Base-by-base conservation (phyloP, 2,888 invertebrate species). In the Cephus spinipes region DNA sequence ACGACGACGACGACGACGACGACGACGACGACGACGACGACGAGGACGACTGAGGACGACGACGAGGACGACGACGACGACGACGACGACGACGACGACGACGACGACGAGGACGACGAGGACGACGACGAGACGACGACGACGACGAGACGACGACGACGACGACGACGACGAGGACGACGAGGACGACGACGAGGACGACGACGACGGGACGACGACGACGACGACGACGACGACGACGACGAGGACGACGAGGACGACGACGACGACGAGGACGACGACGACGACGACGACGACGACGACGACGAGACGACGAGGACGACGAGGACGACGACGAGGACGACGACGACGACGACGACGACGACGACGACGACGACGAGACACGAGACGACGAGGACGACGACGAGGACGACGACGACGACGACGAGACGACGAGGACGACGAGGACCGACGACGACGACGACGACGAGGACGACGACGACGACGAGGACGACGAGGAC, bases 351-450 rank as follows among this genome's bases (percentile, higher is more conserved):
- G 77, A 74, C n/a, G 80, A 80, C 73, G 85, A 85, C 34, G 86
- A 85, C 77, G 81, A 80, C 31, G 86, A 86, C 68, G 90, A 89
- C 4, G 91, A 91, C 33, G 88, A 85, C 69, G 88, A 84, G 32
- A 87, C 88, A 69, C 89, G 82, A 1, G 89, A 89, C 36, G 89
- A 90, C 79, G 87, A 89, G 15, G 86, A 84, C 11, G 89, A 89
- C 55, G 87, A 87, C 55, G 87, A 88, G 76, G 78, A 81, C 4
- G 88, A 90, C 78, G 88, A 85, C 74, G 86, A 87, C n/a, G n/a
- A n/a, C n/a, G n/a, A n/a, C n/a, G n/a, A n/a, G n/a, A n/a, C n/a
- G n/a, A n/a, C n/a, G n/a, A n/a, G n/a, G n/a, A n/a, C 12, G 12
- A 23, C 12, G 68, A 68, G 68, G 68, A 68, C n/a, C 68, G 68